These are phyloP conservation scores for Scelioninae gen. 1 DNA, from an alignment of 2,888 invertebrate species.

Conservation along the genomic window DNA sequence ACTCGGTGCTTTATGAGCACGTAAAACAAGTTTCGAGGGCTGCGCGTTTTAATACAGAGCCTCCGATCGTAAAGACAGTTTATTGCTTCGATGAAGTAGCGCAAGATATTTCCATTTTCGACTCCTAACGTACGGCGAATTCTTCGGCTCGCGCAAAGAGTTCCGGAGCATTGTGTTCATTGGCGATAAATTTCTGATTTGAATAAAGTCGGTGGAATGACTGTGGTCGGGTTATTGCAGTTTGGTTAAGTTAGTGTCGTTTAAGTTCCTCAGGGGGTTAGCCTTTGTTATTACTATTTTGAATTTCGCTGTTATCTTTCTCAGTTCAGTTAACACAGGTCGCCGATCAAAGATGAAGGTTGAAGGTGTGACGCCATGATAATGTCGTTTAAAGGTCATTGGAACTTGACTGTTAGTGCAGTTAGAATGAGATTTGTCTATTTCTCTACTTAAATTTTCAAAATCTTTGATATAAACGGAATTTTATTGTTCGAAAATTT, in stretches of 20 bases:
- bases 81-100: constrained; percentile 52
- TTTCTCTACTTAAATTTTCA: no score
- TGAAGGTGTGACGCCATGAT: no score
- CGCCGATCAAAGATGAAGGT: no score
- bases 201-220: constrained; percentile 8
- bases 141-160: constrained; percentile 26
- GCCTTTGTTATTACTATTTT: constrained; percentile 27
- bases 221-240: constrained; percentile 4
- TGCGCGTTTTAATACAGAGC: constrained; percentile 50
- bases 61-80: constrained; percentile 59
- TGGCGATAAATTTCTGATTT: constrained; percentile 39
- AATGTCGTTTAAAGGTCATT: no score
- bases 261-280: constrained; percentile 17
- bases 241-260: constrained; percentile 30
- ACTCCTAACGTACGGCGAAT: constrained; percentile 19
- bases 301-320: background rate
- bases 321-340: no score
- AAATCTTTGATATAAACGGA: no score
- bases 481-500: no score
- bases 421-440: no score
- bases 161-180: constrained; percentile 31
- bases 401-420: no score
- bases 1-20: constrained; percentile 56
- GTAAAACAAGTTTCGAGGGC: constrained; percentile 63
- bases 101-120: constrained; percentile 56